Conservation (phyloP, 2,888 invertebrate genomes). For the Phortica okadai region DNA sequence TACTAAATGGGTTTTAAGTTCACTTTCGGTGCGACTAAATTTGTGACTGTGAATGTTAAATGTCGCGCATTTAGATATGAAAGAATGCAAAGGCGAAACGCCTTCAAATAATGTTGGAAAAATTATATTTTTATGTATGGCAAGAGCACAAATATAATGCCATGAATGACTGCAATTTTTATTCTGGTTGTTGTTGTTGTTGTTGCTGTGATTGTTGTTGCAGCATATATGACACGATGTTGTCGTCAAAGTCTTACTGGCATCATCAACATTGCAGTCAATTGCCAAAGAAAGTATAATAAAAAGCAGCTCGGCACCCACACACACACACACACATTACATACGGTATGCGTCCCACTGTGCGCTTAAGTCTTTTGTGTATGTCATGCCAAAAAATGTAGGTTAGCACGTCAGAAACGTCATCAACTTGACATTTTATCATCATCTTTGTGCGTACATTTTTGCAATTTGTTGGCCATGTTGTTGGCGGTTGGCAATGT, state of each 20-base stretch:
- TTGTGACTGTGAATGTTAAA: neutral
- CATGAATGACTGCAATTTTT: neutral
- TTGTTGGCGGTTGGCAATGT: neutral
- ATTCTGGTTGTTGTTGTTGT: too few species aligned
- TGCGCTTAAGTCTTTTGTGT: neutral
- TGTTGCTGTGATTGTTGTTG: neutral
- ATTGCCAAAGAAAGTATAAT: neutral
- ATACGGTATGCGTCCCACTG: neutral
- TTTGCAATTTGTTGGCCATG: slow-evolving; percentile 30
- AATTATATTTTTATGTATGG: slow-evolving; percentile 13
- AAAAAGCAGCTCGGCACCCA: neutral
- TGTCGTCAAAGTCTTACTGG: neutral
- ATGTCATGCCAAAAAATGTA: slow-evolving; percentile 4
- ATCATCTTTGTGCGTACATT: slow-evolving; percentile 35
- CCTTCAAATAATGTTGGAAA: slow-evolving; percentile 17
- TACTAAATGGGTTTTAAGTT: neutral
- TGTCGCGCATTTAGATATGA: neutral
- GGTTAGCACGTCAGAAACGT: slow-evolving; percentile 52
- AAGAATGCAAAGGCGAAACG: neutral
- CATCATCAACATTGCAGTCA: neutral
- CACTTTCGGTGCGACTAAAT: neutral
- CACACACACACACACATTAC: neutral
- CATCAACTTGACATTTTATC: slow-evolving; percentile 62
- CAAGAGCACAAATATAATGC: neutral
- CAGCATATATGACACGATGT: neutral